A percentile compares a stretch with the other conserved stretches of the same genome.
phyloP scores from a whole-genome alignment of 2,888 invertebrate genomes.

The Caenorhabditis sp. region DNA sequence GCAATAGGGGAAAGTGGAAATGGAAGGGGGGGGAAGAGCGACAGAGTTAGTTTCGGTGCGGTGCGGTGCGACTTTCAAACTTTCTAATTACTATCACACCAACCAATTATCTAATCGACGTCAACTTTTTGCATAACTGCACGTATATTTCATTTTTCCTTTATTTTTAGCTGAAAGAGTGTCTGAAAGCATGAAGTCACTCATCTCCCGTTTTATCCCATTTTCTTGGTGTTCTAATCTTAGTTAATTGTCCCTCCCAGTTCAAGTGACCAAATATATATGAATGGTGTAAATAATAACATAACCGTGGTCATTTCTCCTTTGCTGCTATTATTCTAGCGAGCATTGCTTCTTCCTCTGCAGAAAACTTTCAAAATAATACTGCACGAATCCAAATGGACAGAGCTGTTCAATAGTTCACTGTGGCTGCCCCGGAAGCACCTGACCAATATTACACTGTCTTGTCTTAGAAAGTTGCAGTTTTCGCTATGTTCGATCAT shows the following conservation, averaged over 20 bases:
- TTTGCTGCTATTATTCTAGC: neutral
- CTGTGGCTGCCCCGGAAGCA: slow-evolving; percentile 18
- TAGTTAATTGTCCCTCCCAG: neutral
- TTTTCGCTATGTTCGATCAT: slow-evolving; percentile 20
- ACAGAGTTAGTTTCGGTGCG: too few relatives aligned
- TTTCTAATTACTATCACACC: slow-evolving; percentile 31
- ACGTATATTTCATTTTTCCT: slow-evolving; percentile 29
- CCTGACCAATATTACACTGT: slow-evolving; percentile 26
- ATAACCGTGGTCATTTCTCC: slow-evolving; percentile 17
- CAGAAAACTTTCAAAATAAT: neutral
- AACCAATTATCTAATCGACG: slow-evolving; percentile 18
- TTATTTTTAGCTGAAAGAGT: neutral
- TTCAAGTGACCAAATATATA: neutral
- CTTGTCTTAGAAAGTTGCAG: slow-evolving; percentile 16
- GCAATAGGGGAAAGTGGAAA: too few relatives aligned
- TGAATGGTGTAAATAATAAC: slow-evolving; percentile 16
- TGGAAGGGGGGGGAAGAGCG: too few relatives aligned
- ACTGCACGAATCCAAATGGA: slow-evolving; percentile 17
- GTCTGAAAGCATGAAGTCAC: neutral
- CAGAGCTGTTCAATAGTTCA: neutral
- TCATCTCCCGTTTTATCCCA: neutral
- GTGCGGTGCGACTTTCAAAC: neutral
- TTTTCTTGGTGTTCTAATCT: slow-evolving; percentile 8
- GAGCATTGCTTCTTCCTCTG: too few relatives aligned
- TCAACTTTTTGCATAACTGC: slow-evolving; percentile 30